Percentiles rank a stretch among this genome's conserved stretches.
These are phyloP conservation scores for Pseudoips prasinana DNA, from an alignment of 2,888 invertebrate genomes.

Conservation along the genomic window DNA sequence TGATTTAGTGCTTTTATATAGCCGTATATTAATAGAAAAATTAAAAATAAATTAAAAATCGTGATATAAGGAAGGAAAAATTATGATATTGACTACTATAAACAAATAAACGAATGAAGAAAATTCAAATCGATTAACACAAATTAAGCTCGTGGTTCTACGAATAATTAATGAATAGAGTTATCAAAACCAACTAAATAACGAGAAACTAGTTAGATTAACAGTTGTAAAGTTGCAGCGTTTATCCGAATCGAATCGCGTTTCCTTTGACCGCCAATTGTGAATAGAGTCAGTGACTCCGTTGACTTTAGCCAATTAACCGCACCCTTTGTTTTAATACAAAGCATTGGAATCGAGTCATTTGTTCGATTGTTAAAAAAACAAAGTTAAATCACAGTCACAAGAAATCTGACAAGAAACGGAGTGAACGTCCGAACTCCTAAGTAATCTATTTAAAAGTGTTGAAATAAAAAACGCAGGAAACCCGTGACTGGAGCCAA, in stretches of 20 bases:
- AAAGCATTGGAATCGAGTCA: constrained; percentile 39
- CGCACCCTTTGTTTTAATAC: constrained; percentile 41
- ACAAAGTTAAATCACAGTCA: constrained; percentile 28
- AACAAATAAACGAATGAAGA: constrained; percentile 22
- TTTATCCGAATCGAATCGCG: constrained; percentile 38
- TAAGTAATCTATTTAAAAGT: constrained; percentile 65
- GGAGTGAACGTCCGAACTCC: constrained; percentile 45
- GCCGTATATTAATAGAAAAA: constrained; percentile 2
- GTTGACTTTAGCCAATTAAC: constrained; percentile 42
- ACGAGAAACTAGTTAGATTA: constrained; percentile 33
- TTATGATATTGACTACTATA: constrained; percentile 11
- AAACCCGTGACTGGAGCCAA: constrained; percentile 33
- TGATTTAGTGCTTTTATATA: constrained; percentile 25
- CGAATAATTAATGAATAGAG: constrained; percentile 21
- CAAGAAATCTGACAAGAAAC: constrained; percentile 41
- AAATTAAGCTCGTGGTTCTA: constrained; percentile 20
- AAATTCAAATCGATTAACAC: constrained; percentile 19
- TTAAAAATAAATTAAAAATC: neutral
- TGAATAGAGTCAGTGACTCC: constrained; percentile 44
- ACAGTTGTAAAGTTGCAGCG: constrained; percentile 31
- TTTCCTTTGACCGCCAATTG: constrained; percentile 47
- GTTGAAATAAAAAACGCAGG: constrained; percentile 47
- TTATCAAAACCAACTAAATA: constrained; percentile 27
- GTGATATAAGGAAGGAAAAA: neutral
- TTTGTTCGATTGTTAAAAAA: constrained; percentile 37